Evolutionary conservation across 2,113 vertebrate genomes (phyloP).

Genomic region (Tetraodon nigroviridis): DNA sequence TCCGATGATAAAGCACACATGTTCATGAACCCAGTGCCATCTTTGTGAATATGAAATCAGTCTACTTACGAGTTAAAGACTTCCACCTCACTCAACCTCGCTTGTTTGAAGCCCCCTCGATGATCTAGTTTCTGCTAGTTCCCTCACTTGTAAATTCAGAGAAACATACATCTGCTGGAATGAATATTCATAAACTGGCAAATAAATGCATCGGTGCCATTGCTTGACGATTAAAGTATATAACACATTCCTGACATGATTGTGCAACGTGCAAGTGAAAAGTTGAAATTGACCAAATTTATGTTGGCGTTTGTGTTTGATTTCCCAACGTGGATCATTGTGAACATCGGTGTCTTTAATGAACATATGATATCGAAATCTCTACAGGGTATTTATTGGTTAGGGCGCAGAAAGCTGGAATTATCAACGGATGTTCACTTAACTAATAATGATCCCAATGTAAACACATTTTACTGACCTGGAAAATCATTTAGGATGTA

Average conservation of each 20-base stretch:
- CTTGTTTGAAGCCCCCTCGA: conserved; percentile 38
- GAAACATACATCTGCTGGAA: conserved; percentile 41
- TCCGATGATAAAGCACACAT: conserved; percentile 67
- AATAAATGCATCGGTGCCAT: conserved; percentile 53
- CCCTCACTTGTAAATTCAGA: conserved; percentile 57
- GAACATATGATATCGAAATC: conserved; percentile 43
- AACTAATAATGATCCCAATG: conserved; percentile 45
- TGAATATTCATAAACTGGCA: conserved; percentile 60
- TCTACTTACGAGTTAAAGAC: conserved; percentile 20
- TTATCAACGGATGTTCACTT: conserved; percentile 24
- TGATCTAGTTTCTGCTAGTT: conserved; percentile 29
- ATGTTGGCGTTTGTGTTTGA: conserved; percentile 59
- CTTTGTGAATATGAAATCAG: conserved; percentile 61
- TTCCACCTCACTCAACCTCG: conserved; percentile 14
- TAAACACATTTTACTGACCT: conserved; percentile 29
- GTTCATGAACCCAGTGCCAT: conserved; percentile 42
- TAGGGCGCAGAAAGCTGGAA: conserved; percentile 52
- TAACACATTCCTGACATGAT: conserved; percentile 57
- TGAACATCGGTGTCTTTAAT: conserved; percentile 37
- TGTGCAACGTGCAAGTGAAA: conserved; percentile 67
- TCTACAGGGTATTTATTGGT: conserved; percentile 63
- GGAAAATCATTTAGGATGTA: conserved; percentile 26
- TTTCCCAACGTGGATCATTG: conserved; percentile 43
- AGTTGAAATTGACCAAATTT: conserved; percentile 48
- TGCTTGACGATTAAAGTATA: conserved; percentile 51